These are phyloP conservation scores for Scolopax bukidnonensis DNA, from an alignment of 2,797 vertebrate genomes.

Conservation along the genomic window DNA sequence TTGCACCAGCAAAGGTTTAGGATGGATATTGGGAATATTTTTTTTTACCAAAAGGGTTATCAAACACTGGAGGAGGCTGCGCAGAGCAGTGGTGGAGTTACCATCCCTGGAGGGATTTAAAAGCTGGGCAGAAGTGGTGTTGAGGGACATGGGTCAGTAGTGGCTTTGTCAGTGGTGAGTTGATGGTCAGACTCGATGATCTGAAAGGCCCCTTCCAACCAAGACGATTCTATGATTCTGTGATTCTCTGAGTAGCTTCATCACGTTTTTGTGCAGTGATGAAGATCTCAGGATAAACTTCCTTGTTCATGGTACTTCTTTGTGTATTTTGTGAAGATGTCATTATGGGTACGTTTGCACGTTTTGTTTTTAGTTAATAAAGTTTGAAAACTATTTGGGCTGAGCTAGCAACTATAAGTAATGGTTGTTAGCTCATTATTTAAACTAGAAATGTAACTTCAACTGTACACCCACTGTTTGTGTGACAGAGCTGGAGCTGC, in stretches of 20 bases:
- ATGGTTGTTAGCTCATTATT: background rate
- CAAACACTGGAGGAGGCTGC: background rate
- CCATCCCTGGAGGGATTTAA: background rate
- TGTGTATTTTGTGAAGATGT: background rate
- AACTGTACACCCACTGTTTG: accelerated
- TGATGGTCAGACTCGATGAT: background rate
- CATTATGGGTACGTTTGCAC: background rate
- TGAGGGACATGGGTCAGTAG: background rate
- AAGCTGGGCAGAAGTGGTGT: background rate
- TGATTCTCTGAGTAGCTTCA: background rate
- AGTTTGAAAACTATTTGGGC: background rate
- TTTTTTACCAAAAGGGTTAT: background rate
- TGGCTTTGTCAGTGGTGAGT: background rate
- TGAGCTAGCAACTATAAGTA: background rate
- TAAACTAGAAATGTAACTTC: background rate
- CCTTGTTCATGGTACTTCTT: background rate
- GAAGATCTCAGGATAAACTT: background rate
- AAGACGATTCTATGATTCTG: background rate
- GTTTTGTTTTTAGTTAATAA: background rate
- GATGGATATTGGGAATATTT: too few species aligned
- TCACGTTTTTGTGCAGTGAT: background rate
- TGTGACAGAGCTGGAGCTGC: background rate
- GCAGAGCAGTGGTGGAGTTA: background rate
- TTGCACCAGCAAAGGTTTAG: background rate
- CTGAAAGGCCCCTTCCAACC: background rate